Base-by-base conservation (phyloP, 2,797 vertebrate species). In the Malurus leucopterus region DNA sequence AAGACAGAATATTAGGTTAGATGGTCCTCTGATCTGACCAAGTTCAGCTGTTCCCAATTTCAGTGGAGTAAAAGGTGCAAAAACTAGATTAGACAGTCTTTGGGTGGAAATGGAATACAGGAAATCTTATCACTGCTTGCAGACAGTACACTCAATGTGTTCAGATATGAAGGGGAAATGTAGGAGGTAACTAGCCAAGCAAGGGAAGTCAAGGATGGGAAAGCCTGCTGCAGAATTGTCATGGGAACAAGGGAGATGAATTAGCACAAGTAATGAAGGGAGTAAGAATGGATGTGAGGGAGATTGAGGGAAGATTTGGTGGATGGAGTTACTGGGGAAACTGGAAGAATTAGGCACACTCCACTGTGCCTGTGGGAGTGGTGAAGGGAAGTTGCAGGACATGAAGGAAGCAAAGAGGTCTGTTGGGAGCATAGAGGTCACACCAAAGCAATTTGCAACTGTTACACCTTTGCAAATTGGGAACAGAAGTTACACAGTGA, bases 31-130 rank as follows among this genome's bases (percentile, higher is more conserved):
- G 54, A 40, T 74, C 62, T 89, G 50, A 77, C 44, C n/a, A 71
- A 83, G 38, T 77, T 87, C 63, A 85, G 51, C 67, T 91, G 72
- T 87, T 89, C 73, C 50, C 53, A 86, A 77, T 91, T 94, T 81
- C 53, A 75, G 38, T 68, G 64, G 23, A 64, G 49, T 49, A 79
- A 89, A 93, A 93, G 74, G 88, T 93, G 92, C 83, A 94, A 74
- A 92, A 95, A 82, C 55, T 43, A 92, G 92, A 95, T 94, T 92
- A 95, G 68, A 78, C 43, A 61, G 8, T 59, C 11, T 41, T 40
- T 46, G 77, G 68, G 68, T 82, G 74, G 68, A 94, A 93, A 84
- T 75, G 77, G 88, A 88, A 81, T 80, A 67, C 80, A 86, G 86
- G 77, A 93, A 89, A 72, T 89, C 53, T 92, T 91, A 93, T 91